Conservation (phyloP, 2,888 invertebrate genomes). For the Dexiosoma caninum region DNA sequence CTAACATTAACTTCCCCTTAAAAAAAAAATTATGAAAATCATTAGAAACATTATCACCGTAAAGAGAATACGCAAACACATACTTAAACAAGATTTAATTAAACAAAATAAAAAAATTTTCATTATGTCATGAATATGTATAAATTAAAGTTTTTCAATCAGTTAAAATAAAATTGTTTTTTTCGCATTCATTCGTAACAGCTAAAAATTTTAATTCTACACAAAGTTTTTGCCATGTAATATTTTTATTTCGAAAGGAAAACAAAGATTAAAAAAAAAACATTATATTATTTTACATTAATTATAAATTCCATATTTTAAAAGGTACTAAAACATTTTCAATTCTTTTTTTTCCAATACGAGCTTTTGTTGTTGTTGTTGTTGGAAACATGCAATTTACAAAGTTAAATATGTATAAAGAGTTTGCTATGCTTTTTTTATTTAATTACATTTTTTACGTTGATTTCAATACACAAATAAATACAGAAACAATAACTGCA, state of each 20-base stretch:
- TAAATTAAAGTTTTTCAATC: neutral
- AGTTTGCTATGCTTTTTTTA: constrained; percentile 2
- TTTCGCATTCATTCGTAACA: constrained; percentile 13
- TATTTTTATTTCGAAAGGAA: neutral
- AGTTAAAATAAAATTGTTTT: neutral
- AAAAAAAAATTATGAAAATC: neutral
- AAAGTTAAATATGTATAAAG: constrained; percentile 8
- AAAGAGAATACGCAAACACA: neutral
- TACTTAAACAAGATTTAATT: neutral
- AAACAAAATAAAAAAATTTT: neutral
- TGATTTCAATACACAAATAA: constrained; percentile 10
- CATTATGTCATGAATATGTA: neutral
- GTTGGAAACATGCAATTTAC: constrained; percentile 25
- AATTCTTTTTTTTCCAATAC: neutral
- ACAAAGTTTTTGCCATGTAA: neutral
- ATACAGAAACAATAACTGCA: constrained; percentile 3
- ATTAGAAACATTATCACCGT: neutral
- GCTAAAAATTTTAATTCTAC: neutral
- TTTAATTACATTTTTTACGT: neutral
- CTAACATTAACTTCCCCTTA: neutral
- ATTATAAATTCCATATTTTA: neutral
- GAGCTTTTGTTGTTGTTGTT: neutral
- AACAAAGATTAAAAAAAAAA: constrained; percentile 8
- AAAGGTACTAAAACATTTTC: neutral
- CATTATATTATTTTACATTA: constrained; percentile 2